Conservation (phyloP, 2,888 invertebrate species). For the Calameuta filiformis region DNA sequence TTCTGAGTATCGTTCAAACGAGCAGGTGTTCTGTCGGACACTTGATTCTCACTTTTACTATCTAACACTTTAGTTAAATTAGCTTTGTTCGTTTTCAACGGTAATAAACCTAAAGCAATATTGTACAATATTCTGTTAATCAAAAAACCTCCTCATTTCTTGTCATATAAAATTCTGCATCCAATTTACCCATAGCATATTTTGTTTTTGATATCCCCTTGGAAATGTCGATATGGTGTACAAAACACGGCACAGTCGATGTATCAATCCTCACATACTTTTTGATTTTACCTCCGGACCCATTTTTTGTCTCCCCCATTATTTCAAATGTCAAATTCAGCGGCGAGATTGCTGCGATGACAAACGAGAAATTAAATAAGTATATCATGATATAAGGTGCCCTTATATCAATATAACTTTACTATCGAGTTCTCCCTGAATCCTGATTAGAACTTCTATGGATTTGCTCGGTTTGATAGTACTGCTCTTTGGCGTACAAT, state of each 20-base stretch:
- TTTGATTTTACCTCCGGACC: not conserved
- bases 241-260: not conserved
- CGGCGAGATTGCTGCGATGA: not conserved
- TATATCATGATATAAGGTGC: not conserved
- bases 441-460: slow-evolving; percentile 43
- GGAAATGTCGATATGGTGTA: slow-evolving; percentile 21
- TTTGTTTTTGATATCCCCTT: slow-evolving; percentile 35
- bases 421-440: slow-evolving; percentile 39
- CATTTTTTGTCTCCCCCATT: not conserved
- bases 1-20: slow-evolving; percentile 61
- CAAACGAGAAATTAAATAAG: not conserved
- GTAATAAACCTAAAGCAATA: slow-evolving; percentile 43
- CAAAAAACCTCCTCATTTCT: not conserved
- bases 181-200: slow-evolving; percentile 45
- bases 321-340: not conserved
- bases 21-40: slow-evolving; percentile 48
- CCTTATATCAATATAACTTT: not conserved
- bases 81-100: slow-evolving; percentile 50
- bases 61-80: slow-evolving; percentile 23
- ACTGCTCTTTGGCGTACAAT: slow-evolving; percentile 64
- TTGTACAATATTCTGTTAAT: not conserved
- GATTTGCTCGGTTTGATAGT: slow-evolving; percentile 62
- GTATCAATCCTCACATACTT: not conserved
- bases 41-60: slow-evolving; percentile 16
- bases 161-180: not conserved